Evolutionary conservation across 2,113 vertebrate genomes (phyloP).

Genomic region (Syrmaticus mikado): DNA sequence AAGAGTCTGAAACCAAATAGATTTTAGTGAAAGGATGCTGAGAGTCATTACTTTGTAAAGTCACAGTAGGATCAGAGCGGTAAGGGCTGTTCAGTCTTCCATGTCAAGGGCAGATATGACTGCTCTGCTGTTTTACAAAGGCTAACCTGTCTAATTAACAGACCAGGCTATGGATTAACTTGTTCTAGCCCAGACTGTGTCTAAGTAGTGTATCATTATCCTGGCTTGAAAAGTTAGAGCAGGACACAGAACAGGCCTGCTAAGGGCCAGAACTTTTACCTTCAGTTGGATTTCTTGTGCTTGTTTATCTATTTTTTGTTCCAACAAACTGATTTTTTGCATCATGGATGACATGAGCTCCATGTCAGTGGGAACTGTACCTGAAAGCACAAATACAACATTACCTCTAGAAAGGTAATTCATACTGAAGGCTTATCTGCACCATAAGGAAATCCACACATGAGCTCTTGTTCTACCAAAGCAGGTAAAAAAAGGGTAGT

Average conservation of each 20-base stretch:
- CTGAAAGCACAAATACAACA: slow-evolving; percentile 59
- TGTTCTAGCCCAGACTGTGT: neutral
- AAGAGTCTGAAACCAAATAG: neutral
- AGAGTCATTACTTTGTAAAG: neutral
- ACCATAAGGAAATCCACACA: neutral
- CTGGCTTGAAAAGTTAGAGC: neutral
- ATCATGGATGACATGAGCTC: slow-evolving; percentile 80
- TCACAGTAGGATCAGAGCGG: neutral
- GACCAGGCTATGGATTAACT: neutral
- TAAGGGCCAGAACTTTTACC: slow-evolving; percentile 70
- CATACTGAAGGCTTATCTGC: neutral
- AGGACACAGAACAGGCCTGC: neutral
- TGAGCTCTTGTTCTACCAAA: neutral
- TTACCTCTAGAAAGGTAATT: fast-evolving
- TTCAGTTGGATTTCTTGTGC: slow-evolving; percentile 78
- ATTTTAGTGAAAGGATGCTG: neutral
- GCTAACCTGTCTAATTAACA: neutral
- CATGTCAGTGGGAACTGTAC: slow-evolving; percentile 17
- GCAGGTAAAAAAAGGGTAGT: neutral
- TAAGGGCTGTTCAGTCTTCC: neutral
- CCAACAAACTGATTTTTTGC: slow-evolving; percentile 80
- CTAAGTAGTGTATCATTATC: neutral
- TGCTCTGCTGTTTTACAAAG: neutral
- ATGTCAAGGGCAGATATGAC: neutral
- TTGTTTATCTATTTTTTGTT: slow-evolving; percentile 80